Percentiles rank a stretch among this genome's conserved stretches.
Conservation (phyloP, 1,140 invertebrate genomes). For the Neodiprion pinetum region DNA sequence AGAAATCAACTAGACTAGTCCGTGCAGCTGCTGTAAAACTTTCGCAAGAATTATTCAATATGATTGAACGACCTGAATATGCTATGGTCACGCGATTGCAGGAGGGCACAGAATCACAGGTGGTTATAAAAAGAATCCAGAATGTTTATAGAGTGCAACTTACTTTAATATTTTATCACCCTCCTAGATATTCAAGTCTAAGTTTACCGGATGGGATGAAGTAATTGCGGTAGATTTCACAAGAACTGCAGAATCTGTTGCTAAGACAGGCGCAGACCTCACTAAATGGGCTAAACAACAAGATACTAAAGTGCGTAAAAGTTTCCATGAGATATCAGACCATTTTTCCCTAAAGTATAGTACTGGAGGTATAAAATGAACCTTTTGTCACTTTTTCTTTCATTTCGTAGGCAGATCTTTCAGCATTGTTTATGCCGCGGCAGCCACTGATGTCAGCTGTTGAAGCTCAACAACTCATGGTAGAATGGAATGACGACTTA, state of each 20-base stretch:
- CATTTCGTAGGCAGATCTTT: conserved; percentile 80
- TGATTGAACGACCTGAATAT: conserved; percentile 89
- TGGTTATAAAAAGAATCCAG: conserved; percentile 33
- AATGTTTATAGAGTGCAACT: conserved; percentile 7
- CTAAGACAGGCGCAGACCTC: conserved; percentile 94
- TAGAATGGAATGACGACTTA: conserved; percentile 95
- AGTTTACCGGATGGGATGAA: conserved; percentile 98
- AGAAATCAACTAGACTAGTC: conserved; percentile 95
- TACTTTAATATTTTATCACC: background rate
- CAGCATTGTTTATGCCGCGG: conserved; percentile 93
- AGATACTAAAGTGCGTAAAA: conserved; percentile 76
- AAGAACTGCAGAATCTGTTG: conserved; percentile 95
- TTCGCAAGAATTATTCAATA: conserved; percentile 92
- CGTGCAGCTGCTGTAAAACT: conserved; percentile 96
- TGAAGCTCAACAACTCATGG: conserved; percentile 91
- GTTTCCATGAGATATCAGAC: background rate
- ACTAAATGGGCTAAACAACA: conserved; percentile 92
- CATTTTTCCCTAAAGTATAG: background rate
- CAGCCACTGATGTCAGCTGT: conserved; percentile 85
- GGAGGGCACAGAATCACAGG: conserved; percentile 83
- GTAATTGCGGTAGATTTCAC: conserved; percentile 99
- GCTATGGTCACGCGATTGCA: conserved; percentile 89
- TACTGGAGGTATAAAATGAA: background rate
- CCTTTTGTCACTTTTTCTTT: conserved; percentile 22
- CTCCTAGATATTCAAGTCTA: conserved; percentile 92